phyloP scores from a whole-genome alignment of 2,113 vertebrate species.

The Alouatta palliata region DNA sequence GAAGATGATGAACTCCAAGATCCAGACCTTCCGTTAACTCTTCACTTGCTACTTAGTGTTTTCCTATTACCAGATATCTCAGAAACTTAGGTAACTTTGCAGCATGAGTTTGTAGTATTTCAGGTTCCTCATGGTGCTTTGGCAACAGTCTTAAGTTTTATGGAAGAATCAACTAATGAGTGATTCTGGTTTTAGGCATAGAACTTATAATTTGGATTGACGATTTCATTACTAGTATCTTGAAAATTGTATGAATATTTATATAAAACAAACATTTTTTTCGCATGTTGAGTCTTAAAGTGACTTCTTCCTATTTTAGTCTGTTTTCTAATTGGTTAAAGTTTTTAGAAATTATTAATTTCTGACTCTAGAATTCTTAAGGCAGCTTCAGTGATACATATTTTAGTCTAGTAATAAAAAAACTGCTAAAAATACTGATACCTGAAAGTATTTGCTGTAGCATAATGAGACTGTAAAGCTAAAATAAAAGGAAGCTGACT shows the following conservation, averaged over 20 bases:
- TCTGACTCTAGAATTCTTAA: slow-evolving; percentile 36
- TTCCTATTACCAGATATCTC: not conserved
- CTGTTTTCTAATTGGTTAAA: slow-evolving; percentile 20
- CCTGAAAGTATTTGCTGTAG: slow-evolving; percentile 39
- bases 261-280: slow-evolving; percentile 42
- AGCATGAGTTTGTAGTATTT: slow-evolving; percentile 27
- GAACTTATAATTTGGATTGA: slow-evolving; percentile 37
- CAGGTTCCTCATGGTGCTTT: not conserved
- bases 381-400: not conserved
- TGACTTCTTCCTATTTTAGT: slow-evolving; percentile 39
- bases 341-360: slow-evolving; percentile 38
- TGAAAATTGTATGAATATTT: slow-evolving; percentile 43
- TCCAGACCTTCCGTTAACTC: slow-evolving; percentile 59
- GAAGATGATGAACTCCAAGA: slow-evolving; percentile 59
- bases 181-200: slow-evolving; percentile 17
- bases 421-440: slow-evolving; percentile 28
- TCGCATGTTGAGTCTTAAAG: slow-evolving; percentile 34
- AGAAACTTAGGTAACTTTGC: not conserved
- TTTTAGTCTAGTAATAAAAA: slow-evolving; percentile 52
- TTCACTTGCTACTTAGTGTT: slow-evolving; percentile 37
- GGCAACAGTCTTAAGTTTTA: slow-evolving; percentile 54
- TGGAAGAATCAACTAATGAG: slow-evolving; percentile 31
- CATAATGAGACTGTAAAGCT: slow-evolving; percentile 12
- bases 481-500: slow-evolving; percentile 25
- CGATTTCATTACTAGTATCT: slow-evolving; percentile 53